Evolutionary conservation across 2,797 vertebrate genomes (phyloP), one percentile per base, ranked within the genome.

Genomic region (Clarias pachynema): DNA sequence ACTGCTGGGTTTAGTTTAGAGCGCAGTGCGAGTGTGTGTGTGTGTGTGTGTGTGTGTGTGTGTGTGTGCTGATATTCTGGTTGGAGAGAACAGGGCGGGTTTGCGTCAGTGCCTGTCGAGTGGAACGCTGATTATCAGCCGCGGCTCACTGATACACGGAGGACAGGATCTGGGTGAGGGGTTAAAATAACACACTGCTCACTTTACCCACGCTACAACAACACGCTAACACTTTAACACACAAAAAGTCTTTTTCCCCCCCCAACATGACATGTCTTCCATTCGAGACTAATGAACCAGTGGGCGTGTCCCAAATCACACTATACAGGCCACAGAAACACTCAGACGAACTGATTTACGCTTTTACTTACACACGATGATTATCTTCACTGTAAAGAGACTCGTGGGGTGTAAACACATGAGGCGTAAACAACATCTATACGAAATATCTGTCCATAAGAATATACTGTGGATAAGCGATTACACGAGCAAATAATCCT

Each of bases 141-240:
- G 37, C 4, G 10, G 62, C 63, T 53, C 26, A 1, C 63, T 68
- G 79, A 68, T 81, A 81, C n/a, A 49, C 9, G 8, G 37, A 81
- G 62, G 40, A 81, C 22, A n/a, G 31, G 79, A 66, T 79, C 18
- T 68, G 63, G 63, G 79, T 81, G 79, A 81, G 40, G 40, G 79
- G 62, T 66, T 31, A 53, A 20, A 20, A 81, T 29, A 65, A 81
- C 62, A 31, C 9, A 49, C 10, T 12, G 44, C 44, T 49, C 44
- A 49, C 44, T 49, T 49, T 49, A 12, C 1, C 44, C 44, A 53
- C 79, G 20, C 3, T 5, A 8, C 40, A 66, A 49, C 12, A 63
- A 81, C 40, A 65, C 26, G 1, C 15, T 66, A 49, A 20, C 31
- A 60, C 4, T 0, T 60, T 57, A 2, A 75, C n/a, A 15, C 5